Evolutionary conservation across 2,797 vertebrate genomes (phyloP), one percentile per base, ranked within the genome.

Genomic region (Chloroceryle amazona): DNA sequence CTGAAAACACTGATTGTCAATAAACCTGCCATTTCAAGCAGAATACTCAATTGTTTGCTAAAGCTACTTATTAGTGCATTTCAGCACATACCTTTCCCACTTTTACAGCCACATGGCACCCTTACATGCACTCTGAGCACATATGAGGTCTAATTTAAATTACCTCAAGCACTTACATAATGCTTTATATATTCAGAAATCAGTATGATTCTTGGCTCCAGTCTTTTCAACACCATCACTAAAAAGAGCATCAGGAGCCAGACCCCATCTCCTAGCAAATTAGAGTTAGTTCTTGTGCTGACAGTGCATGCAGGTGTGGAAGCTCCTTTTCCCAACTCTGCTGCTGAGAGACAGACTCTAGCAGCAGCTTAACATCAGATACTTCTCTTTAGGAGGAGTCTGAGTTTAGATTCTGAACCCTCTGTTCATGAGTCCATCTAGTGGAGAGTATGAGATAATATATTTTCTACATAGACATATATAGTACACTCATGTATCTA

Each of bases 361-460:
- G 46, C 37, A 83, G 25, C 39, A 86, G 57, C 76, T 81, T 58
- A 79, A 55, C 17, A 54, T 11, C 52, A 55, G 29, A n/a, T 41
- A 42, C 39, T 93, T 65, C 52, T 79, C 23, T 51, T 83, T 60
- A 47, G 11, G 15, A 73, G 39, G 37, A 89, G 31, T 13, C 47
- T 89, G 79, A 76, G 21, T 68, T 87, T 78, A 63, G 46, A 67
- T 93, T 75, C 35, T 73, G 44, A 93, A 92, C 76, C 46, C 14
- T 58, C 85, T 93, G 60, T 91, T 95, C 67, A 57, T 44, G 82
- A 94, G 93, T 96, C 94, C 96, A 92, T 94, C 90, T 96, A 96
- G 91, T 93, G 91, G 94, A 84, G 90, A 86, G 9, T 73, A 80
- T 26, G 67, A 84, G 62, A 84, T 5, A 92, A 25, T 37, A n/a